phyloP scores from a whole-genome alignment of 2,888 invertebrate species.

The Polydrusus pterygomalis region DNA sequence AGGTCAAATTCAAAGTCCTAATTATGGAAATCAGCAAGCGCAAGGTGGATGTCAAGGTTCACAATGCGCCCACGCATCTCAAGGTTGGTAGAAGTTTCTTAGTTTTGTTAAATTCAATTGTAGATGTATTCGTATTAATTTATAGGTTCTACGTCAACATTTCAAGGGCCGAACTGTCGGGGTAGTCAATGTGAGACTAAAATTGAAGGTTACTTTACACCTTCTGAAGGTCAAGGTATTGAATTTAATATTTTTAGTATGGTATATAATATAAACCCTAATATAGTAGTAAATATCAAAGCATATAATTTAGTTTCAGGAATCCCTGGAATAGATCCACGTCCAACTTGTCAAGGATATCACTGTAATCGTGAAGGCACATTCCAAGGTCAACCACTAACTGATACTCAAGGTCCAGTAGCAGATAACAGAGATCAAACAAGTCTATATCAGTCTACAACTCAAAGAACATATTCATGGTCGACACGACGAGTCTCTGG shows the following conservation, averaged over 20 bases:
- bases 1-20: constrained; percentile 7
- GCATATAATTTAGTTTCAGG: too few species aligned
- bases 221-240: constrained; percentile 1
- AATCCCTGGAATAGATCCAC: not conserved
- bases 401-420: constrained; percentile 9
- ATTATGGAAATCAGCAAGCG: constrained; percentile 8
- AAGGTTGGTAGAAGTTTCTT: not conserved
- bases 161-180: not conserved
- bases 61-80: not conserved
- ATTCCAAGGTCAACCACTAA: not conserved
- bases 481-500: not conserved
- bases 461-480: constrained; percentile 2
- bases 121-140: too few species aligned
- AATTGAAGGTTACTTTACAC: not conserved
- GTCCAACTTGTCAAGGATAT: constrained; percentile 4
- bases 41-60: not conserved
- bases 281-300: too few species aligned
- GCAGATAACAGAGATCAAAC: constrained; percentile 4
- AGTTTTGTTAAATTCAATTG: too few species aligned
- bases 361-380: constrained; percentile 10
- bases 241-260: too few species aligned
- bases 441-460: not conserved
- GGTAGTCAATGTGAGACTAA: constrained; percentile 5
- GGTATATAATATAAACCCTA: too few species aligned
- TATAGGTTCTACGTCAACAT: not conserved